These are phyloP conservation scores for Amia ocellicauda DNA, from an alignment of 2,113 vertebrate species.

Conservation along the genomic window DNA sequence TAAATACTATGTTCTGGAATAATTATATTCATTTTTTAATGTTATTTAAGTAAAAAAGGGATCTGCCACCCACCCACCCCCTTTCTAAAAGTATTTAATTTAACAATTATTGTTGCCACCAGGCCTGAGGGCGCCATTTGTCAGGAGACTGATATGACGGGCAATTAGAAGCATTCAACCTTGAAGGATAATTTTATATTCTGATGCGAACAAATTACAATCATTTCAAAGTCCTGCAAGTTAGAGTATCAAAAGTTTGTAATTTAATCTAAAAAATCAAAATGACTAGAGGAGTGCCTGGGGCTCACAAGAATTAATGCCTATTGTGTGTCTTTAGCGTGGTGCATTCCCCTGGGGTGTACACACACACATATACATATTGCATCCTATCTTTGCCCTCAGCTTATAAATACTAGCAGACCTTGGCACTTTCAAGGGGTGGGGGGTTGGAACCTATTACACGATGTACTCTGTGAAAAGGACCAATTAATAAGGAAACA, in stretches of 20 bases:
- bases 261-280: background rate
- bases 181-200: conserved; percentile 76
- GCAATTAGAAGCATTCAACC: conserved; percentile 70
- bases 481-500: no score
- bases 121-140: conserved; percentile 68
- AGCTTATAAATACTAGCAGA: conserved; percentile 9
- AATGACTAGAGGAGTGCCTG: background rate
- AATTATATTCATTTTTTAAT: no score
- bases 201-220: conserved; percentile 58
- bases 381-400: background rate
- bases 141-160: conserved; percentile 71
- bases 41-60: no score
- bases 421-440: no score
- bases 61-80: conserved; percentile 34
- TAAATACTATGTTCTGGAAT: conserved; percentile 39
- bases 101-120: conserved; percentile 70
- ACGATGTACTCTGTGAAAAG: no score
- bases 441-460: no score
- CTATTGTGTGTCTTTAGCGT: background rate
- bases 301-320: background rate
- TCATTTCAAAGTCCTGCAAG: conserved; percentile 24
- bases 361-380: background rate
- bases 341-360: background rate
- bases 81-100: conserved; percentile 70
- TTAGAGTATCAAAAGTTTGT: conserved; percentile 16